phyloP scores from a whole-genome alignment of 1,140 invertebrate genomes.

The Ceratina australensis region DNA sequence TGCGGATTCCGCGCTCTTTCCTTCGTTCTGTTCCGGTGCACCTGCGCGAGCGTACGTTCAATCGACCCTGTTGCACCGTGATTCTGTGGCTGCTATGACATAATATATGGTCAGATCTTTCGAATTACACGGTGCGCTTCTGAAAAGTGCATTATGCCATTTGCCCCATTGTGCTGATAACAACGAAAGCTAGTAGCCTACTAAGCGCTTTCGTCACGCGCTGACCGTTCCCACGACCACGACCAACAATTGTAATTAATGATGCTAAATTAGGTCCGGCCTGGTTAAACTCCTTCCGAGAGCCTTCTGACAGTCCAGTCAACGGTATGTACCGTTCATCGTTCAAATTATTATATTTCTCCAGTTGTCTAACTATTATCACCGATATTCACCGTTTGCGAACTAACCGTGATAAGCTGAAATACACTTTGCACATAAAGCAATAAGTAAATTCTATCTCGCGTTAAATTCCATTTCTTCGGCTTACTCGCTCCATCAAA shows the following conservation, averaged over 20 bases:
- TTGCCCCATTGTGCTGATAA: constrained; percentile 46
- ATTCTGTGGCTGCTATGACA: neutral
- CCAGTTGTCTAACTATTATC: too few species aligned
- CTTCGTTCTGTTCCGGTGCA: neutral
- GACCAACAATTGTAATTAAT: constrained; percentile 61
- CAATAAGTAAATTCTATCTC: neutral
- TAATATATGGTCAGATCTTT: neutral
- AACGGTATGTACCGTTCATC: too few species aligned
- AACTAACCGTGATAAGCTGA: too few species aligned
- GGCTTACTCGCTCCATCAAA: neutral
- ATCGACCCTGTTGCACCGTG: neutral
- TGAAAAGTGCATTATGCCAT: constrained; percentile 16
- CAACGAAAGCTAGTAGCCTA: constrained; percentile 39
- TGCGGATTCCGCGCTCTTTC: constrained; percentile 6
- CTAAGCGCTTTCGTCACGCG: constrained; percentile 40
- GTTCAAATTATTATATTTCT: neutral
- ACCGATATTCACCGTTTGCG: too few species aligned
- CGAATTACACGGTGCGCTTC: neutral
- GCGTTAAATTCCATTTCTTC: neutral
- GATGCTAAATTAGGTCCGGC: constrained; percentile 53
- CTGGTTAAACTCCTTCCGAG: constrained; percentile 45
- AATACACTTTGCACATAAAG: neutral
- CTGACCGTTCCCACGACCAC: constrained; percentile 53
- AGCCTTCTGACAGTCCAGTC: constrained; percentile 24
- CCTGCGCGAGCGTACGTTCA: neutral